These are phyloP conservation scores for Mythimna pallens DNA, from an alignment of 2,888 invertebrate genomes.

Conservation along the genomic window DNA sequence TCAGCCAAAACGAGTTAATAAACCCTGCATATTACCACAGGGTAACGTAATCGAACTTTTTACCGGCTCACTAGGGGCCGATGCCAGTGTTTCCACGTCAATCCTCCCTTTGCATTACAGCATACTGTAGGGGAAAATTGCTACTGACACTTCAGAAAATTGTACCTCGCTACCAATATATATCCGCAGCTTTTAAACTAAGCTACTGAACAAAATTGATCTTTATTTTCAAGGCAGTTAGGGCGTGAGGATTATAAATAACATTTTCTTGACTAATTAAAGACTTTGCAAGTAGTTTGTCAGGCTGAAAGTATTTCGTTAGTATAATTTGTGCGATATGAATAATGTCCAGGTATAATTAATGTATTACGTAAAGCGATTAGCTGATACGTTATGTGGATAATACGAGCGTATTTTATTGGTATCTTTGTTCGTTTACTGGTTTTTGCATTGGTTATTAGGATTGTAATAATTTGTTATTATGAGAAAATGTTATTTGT, in stretches of 20 bases:
- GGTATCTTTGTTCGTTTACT: conserved; percentile 21
- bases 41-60: conserved; percentile 59
- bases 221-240: conserved; percentile 16
- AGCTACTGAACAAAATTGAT: not conserved
- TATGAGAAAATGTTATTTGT: not conserved
- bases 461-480: not conserved
- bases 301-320: conserved; percentile 60
- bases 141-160: conserved; percentile 72
- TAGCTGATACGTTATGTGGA: conserved; percentile 37
- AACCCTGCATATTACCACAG: conserved; percentile 30
- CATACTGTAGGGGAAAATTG: conserved; percentile 65
- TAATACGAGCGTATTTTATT: conserved; percentile 26
- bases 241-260: conserved; percentile 12
- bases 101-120: conserved; percentile 62
- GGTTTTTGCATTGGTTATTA: not conserved
- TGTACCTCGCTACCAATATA: conserved; percentile 61
- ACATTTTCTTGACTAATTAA: conserved; percentile 56
- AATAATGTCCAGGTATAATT: conserved; percentile 55
- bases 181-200: conserved; percentile 38
- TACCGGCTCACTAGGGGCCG: conserved; percentile 43
- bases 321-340: conserved; percentile 60
- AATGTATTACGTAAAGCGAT: conserved; percentile 42
- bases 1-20: conserved; percentile 49
- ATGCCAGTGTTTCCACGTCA: conserved; percentile 60
- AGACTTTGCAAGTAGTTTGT: conserved; percentile 55